Percentiles rank a stretch among this genome's conserved stretches.
Conservation (phyloP, 2,888 invertebrate genomes). For the Hetaerina titia region DNA sequence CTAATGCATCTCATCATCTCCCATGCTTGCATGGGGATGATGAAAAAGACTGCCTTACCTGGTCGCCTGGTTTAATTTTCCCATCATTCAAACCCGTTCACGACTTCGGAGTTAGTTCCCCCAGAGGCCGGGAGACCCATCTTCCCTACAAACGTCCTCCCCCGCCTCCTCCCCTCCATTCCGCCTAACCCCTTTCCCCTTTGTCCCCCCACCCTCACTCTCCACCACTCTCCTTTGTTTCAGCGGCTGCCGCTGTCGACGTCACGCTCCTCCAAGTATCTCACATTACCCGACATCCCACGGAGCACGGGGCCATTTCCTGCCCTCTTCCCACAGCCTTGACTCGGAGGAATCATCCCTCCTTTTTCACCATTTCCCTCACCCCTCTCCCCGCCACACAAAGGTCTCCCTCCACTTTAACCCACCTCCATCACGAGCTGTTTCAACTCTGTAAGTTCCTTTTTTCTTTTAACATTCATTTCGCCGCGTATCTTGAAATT, state of each 20-base stretch:
- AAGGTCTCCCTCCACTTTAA: neutral
- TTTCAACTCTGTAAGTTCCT: neutral
- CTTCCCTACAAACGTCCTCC: neutral
- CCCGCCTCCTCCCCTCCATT: slow-evolving; percentile 62
- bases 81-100: slow-evolving; percentile 11
- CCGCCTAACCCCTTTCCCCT: neutral
- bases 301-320: slow-evolving; percentile 51
- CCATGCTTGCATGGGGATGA: neutral
- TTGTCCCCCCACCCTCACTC: neutral
- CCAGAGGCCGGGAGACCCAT: neutral
- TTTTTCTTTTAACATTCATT: neutral
- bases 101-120: neutral
- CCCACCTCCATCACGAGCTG: neutral
- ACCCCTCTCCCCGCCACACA: neutral
- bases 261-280: slow-evolving; percentile 63
- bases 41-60: neutral
- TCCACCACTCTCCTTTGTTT: neutral
- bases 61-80: slow-evolving; percentile 31
- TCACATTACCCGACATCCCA: slow-evolving; percentile 63
- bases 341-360: slow-evolving; percentile 40
- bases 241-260: slow-evolving; percentile 20
- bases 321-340: slow-evolving; percentile 54
- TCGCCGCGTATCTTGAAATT: neutral
- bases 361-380: neutral
- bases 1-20: neutral